Percentiles rank a stretch among this genome's conserved stretches.
Evolutionary conservation across 2,113 vertebrate genomes (phyloP).

Genomic region (Triplophysa siluroides): DNA sequence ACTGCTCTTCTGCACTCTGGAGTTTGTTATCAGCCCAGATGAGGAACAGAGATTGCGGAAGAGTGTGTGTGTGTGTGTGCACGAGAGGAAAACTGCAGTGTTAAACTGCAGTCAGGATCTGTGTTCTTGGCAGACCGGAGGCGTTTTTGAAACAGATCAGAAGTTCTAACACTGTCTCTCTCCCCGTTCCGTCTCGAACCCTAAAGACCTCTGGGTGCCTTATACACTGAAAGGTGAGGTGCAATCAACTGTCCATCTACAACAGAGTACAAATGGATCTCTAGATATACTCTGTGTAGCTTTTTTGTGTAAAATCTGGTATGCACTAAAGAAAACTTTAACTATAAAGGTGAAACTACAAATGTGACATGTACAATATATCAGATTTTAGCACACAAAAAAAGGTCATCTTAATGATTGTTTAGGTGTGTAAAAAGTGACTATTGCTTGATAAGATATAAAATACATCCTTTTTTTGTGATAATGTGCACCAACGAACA

Average conservation of each 20-base stretch:
- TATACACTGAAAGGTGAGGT: conserved; percentile 38
- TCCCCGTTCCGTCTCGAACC: conserved; percentile 32
- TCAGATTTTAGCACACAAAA: no score
- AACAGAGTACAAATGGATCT: background rate
- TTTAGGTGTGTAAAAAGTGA: no score
- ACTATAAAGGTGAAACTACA: no score
- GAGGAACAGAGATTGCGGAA: conserved; percentile 57
- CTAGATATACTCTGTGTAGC: background rate
- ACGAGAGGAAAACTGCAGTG: conserved; percentile 29
- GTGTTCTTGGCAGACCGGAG: conserved; percentile 60
- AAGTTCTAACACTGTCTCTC: conserved; percentile 53
- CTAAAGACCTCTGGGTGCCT: conserved; percentile 35
- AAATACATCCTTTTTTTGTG: background rate
- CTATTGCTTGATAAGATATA: no score
- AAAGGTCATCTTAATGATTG: no score
- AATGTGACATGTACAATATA: no score
- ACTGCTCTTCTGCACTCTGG: conserved; percentile 51
- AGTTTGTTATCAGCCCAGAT: conserved; percentile 67
- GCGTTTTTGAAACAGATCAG: conserved; percentile 60
- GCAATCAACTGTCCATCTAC: conserved; percentile 47
- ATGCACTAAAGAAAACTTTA: background rate
- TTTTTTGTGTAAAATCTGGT: background rate
- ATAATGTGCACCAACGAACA: background rate
- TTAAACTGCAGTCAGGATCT: conserved; percentile 62
- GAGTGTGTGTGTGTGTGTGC: conserved; percentile 44